phyloP scores from a whole-genome alignment of 2,113 vertebrate species.

The Aplodontia rufa region DNA sequence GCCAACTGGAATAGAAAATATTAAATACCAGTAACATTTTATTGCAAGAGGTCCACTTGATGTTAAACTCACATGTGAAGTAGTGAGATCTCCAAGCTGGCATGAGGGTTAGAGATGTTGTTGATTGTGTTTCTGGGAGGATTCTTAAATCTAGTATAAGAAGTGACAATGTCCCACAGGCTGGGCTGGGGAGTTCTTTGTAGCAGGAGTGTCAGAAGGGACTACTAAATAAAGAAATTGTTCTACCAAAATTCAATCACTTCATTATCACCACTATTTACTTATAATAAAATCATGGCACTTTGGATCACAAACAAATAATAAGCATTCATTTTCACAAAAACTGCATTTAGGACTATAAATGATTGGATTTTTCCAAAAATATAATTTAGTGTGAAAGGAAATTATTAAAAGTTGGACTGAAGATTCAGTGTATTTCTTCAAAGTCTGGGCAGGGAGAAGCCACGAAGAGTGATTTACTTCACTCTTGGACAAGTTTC shows the following conservation, averaged over 20 bases:
- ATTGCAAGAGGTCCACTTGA: conserved; percentile 30
- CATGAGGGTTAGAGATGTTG: not conserved
- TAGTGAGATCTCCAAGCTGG: conserved; percentile 1
- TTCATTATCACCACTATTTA: not conserved
- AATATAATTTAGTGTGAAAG: not conserved
- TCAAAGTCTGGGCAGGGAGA: not conserved
- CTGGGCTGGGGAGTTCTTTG: not conserved
- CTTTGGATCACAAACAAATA: conserved; percentile 8
- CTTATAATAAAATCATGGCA: not conserved
- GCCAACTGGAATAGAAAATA: conserved; percentile 30
- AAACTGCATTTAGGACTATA: not conserved
- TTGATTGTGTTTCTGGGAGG: not conserved
- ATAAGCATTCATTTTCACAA: conserved; percentile 20
- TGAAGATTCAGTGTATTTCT: not conserved
- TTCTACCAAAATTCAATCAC: not conserved
- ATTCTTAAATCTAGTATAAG: not conserved
- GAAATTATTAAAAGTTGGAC: not conserved
- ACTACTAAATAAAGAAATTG: not conserved
- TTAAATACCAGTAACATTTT: conserved; percentile 40
- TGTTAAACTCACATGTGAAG: not conserved
- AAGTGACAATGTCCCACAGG: not conserved
- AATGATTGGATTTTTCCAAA: not conserved
- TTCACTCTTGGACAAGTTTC: not conserved
- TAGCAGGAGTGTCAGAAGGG: not conserved
- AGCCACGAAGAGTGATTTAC: not conserved